phyloP scores from a whole-genome alignment of 1,140 invertebrate species.

The Sinella curviseta region DNA sequence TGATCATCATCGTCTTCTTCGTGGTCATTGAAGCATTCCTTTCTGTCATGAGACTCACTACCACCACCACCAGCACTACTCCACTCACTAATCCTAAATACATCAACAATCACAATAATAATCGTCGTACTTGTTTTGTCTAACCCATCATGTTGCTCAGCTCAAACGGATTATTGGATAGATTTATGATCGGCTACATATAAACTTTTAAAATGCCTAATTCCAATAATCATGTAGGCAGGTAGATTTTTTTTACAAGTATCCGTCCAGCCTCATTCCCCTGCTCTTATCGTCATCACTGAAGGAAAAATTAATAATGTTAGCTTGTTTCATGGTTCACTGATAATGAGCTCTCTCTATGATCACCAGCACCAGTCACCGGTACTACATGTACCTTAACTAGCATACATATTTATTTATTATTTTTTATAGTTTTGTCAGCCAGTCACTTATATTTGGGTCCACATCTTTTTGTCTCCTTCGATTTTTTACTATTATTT shows the following conservation, averaged over 20 bases:
- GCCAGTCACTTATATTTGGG: neutral
- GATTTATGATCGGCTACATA: constrained; percentile 2
- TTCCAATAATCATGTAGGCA: neutral
- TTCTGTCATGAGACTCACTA: constrained; percentile 1
- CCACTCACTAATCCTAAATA: neutral
- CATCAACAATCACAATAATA: constrained; percentile 19
- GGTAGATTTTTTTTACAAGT: neutral
- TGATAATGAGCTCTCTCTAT: constrained; percentile 16
- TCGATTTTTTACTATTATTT: neutral
- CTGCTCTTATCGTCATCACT: neutral
- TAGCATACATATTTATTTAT: too few species aligned
- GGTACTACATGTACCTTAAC: too few species aligned
- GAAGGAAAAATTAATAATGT: constrained; percentile 20
- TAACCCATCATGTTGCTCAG: neutral
- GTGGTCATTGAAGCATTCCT: constrained; percentile 11
- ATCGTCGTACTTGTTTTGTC: constrained; percentile 8
- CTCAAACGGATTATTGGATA: constrained; percentile 15
- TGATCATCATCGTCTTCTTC: too few species aligned
- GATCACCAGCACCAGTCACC: too few species aligned
- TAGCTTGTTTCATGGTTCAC: constrained; percentile 14
- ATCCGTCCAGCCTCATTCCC: neutral
- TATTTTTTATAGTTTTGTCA: neutral
- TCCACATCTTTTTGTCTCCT: neutral
- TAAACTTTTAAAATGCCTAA: neutral
- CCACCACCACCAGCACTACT: neutral